phyloP scores from a whole-genome alignment of 2,113 vertebrate species.

The Centropus unirufus region DNA sequence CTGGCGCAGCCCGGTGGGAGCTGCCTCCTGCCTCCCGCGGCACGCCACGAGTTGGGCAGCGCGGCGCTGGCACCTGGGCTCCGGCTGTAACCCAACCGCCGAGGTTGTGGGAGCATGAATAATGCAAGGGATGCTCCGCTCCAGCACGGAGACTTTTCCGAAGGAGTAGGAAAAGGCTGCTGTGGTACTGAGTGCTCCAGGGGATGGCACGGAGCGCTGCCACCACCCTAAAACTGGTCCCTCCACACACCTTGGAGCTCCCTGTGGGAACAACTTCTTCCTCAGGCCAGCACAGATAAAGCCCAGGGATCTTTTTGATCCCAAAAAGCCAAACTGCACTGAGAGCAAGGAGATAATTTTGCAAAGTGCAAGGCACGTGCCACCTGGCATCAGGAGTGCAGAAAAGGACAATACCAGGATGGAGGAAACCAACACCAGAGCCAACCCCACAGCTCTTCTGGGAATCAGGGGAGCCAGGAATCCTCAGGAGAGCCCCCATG shows the following conservation, averaged over 20 bases:
- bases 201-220: accelerated
- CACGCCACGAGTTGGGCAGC: slow-evolving; percentile 43
- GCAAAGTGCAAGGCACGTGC: accelerated
- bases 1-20: neutral
- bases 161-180: slow-evolving; percentile 57
- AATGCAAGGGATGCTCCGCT: slow-evolving; percentile 86
- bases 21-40: slow-evolving; percentile 29
- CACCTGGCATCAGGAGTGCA: accelerated
- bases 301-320: neutral
- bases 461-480: neutral
- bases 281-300: accelerated
- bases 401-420: accelerated
- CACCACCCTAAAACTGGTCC: neutral
- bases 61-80: slow-evolving; percentile 71
- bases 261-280: neutral
- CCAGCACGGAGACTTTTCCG: slow-evolving; percentile 80
- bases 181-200: neutral
- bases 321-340: accelerated
- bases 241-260: accelerated
- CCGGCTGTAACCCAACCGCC: slow-evolving; percentile 86
- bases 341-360: neutral
- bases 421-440: neutral
- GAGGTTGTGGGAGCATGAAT: slow-evolving; percentile 83
- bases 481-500: accelerated
- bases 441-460: neutral